Base-by-base conservation (phyloP, 1,140 invertebrate species). In the Carcinoscorpius rotundicauda region DNA sequence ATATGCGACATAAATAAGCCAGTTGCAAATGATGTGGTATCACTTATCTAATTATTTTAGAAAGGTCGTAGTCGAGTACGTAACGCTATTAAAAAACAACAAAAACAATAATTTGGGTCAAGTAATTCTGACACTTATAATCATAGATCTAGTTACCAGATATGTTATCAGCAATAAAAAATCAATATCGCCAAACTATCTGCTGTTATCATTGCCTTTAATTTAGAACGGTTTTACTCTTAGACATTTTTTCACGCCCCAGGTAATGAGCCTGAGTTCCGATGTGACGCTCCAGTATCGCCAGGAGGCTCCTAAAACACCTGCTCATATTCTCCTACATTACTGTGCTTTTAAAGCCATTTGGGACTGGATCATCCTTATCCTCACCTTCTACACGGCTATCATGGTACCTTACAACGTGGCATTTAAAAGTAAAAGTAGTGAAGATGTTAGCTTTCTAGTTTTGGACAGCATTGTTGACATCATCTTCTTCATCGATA, bases 361-460 rank as follows among this genome's bases (percentile, higher is more conserved):
- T 75, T 99, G 97, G 96, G 97, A 99, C 82, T 99, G 97, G 97
- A 91, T 98, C 76, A 99, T 99, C 78, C 85, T 99, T 66, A 94
- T 93, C 82, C 85, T 99, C 74, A 99, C 97, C 70, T 99, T 99
- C 84, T 99, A 99, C 83, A 99, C 97, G 67, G 96, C 97, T 76
- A 97, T 99, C 78, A 99, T 99, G 92, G 97, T 99, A 73, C 97
- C 97, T 66, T 99, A 97, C 83, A 99, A 99, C 81, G 96, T 98
- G 73, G 95, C 97, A 75, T 99, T 99, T 83, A 97, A 97, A 81
- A 98, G 97, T 81, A 98, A 98, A 81, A 97, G 93, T 66, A 95
- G 94, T 78, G 97, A 99, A 80, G 95, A 98, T 78, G 93, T 99
- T 63, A 93, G 90, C 67, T 84, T 99, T 60, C 83, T 98, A 66